Evolutionary conservation across 2,888 invertebrate genomes (phyloP), one percentile per base, ranked within the genome.

Genomic region (Physocephala rufipes): DNA sequence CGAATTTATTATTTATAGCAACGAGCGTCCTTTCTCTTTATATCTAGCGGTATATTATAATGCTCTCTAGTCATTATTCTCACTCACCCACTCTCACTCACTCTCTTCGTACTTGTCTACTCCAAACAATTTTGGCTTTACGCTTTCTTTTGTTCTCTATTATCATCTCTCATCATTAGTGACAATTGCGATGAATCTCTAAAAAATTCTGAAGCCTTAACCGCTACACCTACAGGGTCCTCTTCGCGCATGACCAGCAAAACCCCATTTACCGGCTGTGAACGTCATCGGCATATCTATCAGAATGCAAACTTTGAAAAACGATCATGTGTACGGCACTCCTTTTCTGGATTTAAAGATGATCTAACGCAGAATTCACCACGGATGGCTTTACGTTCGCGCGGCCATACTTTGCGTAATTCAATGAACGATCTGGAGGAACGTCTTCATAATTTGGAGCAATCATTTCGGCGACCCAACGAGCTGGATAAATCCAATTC

Each of bases 141-240:
- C n/a, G n/a, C n/a, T n/a, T n/a, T n/a, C n/a, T n/a, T n/a, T n/a
- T n/a, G n/a, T n/a, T n/a, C n/a, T n/a, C n/a, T n/a, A n/a, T n/a
- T n/a, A n/a, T n/a, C n/a, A n/a, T 36, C 36, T 36, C 9, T 9
- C 9, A 4, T 5, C 51, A 15, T 19, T 58, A 91, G 89, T 79
- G 92, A 92, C 85, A 93, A 93, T 80, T 94, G 94, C 83, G 94
- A 94, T 85, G 94, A 94, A 81, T 93, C 93, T 0, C 85, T 94
- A 53, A 93, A 93, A 82, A 85, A 86, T 67, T 82, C 82, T 68
- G 83, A 85, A 61, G 12, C 36, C 2, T 30, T 51, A 28, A 63
- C 78, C 77, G 24, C 67, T 70, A n/a, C n/a, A n/a, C n/a, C n/a
- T n/a, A n/a, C n/a, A n/a, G n/a, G 36, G 4, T 3, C 68, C 82